These are phyloP conservation scores for Meloe dianella DNA, from an alignment of 2,888 invertebrate genomes.

Conservation along the genomic window DNA sequence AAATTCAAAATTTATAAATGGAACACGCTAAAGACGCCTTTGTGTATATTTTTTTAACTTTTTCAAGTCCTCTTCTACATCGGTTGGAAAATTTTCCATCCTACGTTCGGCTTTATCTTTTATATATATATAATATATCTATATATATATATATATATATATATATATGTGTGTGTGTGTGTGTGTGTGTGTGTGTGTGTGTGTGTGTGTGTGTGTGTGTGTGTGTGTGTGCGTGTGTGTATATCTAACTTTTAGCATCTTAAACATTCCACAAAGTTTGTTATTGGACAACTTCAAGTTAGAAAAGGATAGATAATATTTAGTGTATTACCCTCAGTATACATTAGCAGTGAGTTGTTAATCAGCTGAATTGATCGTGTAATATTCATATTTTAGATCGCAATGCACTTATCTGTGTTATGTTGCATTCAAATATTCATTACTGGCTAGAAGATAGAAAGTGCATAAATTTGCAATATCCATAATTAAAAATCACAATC, in stretches of 20 bases:
- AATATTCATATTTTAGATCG: neutral
- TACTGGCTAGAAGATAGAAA: neutral
- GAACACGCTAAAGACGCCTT: neutral
- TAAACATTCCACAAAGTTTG: neutral
- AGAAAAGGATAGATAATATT: neutral
- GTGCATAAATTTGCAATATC: neutral
- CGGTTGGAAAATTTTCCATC: neutral
- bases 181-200: too few relatives aligned
- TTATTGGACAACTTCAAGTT: neutral
- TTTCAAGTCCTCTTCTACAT: neutral
- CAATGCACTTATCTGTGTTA: neutral
- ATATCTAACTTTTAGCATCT: neutral
- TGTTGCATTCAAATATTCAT: neutral
- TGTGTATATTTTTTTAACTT: neutral
- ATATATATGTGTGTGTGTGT: too few relatives aligned
- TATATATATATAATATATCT: neutral
- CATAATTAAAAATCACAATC: neutral
- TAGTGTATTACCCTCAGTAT: neutral
- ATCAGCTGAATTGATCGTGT: neutral
- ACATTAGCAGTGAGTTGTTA: neutral
- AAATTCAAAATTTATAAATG: neutral
- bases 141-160: too few relatives aligned
- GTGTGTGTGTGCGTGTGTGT: neutral
- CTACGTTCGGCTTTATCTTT: neutral
- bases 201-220: too few relatives aligned